Percentiles rank a stretch among this genome's conserved stretches.
These are phyloP conservation scores for Ptyas mucosa DNA, from an alignment of 2,113 vertebrate species.

Conservation along the genomic window DNA sequence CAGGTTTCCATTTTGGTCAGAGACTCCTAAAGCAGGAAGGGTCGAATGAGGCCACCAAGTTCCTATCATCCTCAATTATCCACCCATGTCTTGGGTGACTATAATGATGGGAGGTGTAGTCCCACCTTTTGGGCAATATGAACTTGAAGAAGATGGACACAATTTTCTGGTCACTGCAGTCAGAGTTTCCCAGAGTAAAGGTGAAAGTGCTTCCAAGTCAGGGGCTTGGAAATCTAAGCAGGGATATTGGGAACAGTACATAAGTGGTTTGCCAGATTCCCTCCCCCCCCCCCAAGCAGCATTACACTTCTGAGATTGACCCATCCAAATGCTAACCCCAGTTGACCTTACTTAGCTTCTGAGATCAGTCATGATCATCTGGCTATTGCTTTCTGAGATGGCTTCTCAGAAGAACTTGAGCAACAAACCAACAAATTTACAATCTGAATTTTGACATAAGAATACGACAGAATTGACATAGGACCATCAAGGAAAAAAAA, in stretches of 20 bases:
- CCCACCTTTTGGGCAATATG: not conserved
- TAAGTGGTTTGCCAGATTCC: not conserved
- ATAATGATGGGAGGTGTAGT: not conserved
- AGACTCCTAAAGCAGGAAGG: not conserved
- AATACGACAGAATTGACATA: not conserved
- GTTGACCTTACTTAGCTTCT: not conserved
- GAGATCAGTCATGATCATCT: not conserved
- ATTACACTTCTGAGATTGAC: not conserved
- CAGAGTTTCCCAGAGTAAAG: not conserved
- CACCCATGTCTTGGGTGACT: not conserved
- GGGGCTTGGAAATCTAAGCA: not conserved
- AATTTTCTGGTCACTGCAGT: not conserved
- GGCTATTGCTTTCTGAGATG: not conserved
- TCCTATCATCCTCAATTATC: not conserved
- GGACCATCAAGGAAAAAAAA: not conserved
- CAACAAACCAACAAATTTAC: too few species aligned
- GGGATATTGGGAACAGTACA: not conserved
- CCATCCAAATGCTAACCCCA: not conserved
- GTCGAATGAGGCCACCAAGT: not conserved
- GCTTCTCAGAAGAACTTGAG: not conserved
- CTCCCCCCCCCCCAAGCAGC: not conserved
- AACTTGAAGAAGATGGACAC: not conserved
- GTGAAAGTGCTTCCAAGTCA: not conserved
- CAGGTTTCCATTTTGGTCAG: not conserved
- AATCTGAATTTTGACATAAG: not conserved